Percentiles rank a stretch among this genome's conserved stretches.
These are phyloP conservation scores for Drosophila bocki DNA, from an alignment of 1,140 invertebrate species.

Conservation along the genomic window DNA sequence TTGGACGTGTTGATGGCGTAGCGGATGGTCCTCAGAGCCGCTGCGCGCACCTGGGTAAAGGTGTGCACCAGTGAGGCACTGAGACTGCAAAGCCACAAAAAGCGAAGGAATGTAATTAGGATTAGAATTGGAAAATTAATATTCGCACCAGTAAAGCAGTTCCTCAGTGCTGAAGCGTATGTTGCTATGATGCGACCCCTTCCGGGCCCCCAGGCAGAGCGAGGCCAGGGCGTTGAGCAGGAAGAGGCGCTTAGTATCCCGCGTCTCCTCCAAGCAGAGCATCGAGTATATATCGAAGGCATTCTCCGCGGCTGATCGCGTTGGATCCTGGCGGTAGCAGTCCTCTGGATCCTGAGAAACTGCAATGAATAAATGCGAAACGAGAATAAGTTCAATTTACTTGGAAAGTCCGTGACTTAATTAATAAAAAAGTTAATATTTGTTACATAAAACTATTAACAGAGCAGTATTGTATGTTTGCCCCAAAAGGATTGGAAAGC, in stretches of 20 bases:
- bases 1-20: slow-evolving; percentile 92
- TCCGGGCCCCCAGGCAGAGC: slow-evolving; percentile 82
- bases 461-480: no score
- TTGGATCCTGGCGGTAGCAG: slow-evolving; percentile 77
- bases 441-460: neutral
- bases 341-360: slow-evolving; percentile 82
- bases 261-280: slow-evolving; percentile 73
- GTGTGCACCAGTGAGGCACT: slow-evolving; percentile 93
- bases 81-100: slow-evolving; percentile 87
- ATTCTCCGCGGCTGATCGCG: slow-evolving; percentile 77
- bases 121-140: no score
- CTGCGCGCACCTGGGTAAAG: slow-evolving; percentile 94
- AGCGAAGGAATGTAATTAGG: neutral
- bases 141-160: slow-evolving; percentile 93
- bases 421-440: neutral
- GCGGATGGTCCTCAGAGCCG: slow-evolving; percentile 92
- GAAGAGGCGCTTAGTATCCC: slow-evolving; percentile 78
- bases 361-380: slow-evolving; percentile 10
- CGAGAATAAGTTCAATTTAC: neutral
- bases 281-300: slow-evolving; percentile 78
- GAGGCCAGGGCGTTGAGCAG: slow-evolving; percentile 81
- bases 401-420: neutral
- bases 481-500: no score
- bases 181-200: slow-evolving; percentile 78
- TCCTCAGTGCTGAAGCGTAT: slow-evolving; percentile 91